phyloP scores from a whole-genome alignment of 2,113 vertebrate genomes.

The Rhinogobius similis region DNA sequence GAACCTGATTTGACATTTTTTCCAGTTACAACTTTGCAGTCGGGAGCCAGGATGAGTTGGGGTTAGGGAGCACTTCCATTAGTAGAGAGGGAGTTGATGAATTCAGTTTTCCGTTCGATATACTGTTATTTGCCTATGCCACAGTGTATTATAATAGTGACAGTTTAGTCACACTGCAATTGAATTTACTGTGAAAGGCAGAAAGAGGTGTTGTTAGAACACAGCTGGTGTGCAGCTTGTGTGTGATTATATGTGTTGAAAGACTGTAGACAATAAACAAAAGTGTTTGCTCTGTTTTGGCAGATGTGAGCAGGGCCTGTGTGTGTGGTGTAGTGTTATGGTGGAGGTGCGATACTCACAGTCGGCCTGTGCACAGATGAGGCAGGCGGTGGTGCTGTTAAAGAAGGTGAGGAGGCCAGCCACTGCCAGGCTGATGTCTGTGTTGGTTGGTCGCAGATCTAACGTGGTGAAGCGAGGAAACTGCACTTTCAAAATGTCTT shows the following conservation, averaged over 20 bases:
- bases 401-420: conserved; percentile 95
- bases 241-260: conserved; percentile 40
- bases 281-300: conserved; percentile 36
- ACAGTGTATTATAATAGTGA: conserved; percentile 1
- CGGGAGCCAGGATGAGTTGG: not conserved
- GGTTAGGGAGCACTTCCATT: too few species aligned
- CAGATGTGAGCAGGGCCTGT: conserved; percentile 31
- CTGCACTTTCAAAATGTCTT: conserved; percentile 95
- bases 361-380: conserved; percentile 98
- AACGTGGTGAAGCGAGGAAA: conserved; percentile 95
- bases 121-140: not conserved
- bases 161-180: not conserved
- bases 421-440: conserved; percentile 93
- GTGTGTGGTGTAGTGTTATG: conserved; percentile 18
- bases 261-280: conserved; percentile 27
- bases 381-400: conserved; percentile 94
- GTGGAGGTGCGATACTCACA: conserved; percentile 82
- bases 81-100: not conserved
- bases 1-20: too few species aligned
- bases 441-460: conserved; percentile 97
- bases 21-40: too few species aligned
- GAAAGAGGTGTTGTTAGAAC: conserved; percentile 53
- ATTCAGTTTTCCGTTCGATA: not conserved
- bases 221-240: conserved; percentile 29
- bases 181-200: conserved; percentile 44